Evolutionary conservation across 37 sponge, comb jelly and placozoan species (phyloP), one percentile per base, ranked within the genome.

Genomic region (Chondrosia reniformis): DNA sequence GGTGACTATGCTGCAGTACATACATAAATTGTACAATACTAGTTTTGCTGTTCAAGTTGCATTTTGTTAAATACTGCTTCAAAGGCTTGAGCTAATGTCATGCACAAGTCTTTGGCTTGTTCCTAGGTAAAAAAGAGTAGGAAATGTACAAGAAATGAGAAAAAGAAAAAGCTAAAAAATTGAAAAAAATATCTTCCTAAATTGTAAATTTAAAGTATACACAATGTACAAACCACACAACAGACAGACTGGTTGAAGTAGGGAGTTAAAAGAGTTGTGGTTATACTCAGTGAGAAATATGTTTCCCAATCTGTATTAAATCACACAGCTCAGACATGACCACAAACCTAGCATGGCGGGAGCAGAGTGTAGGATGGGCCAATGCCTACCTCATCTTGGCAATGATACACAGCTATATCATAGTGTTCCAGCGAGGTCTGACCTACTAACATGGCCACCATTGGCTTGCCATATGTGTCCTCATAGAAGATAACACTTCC

Each of bases 31-130:
- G 28, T 30, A 59, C 17, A 25, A 59, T 59, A 13, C 22, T 59
- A 59, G n/a, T 59, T 25, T 7, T 64, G 79, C 34, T 69, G 72
- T 39, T 69, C 72, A 17, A 69, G 36, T 1, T 69, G 63, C 12
- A 62, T 42, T 46, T 81, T 92, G 62, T 81, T 86, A 67, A 58
- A 74, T 21, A 92, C 89, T 3, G 81, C 57, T 28, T 92, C 93
- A 58, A 92, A 92, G 0, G 89, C 93, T 75, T 92, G 89, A 0
- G 84, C 89, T 45, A 92, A 55, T 15, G 86, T 85, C 31, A 85
- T 80, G 46, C 93, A 92, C 5, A 89, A 76, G 67, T 92, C 89
- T 46, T 88, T 89, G 46, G 88, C 89, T 43, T 92, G 89, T 1
- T 44, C 24, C 89, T 90, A 27, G 10, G 10, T 9, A 65, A 17